Percentiles rank a stretch among this genome's conserved stretches.
These are phyloP conservation scores for Eubucco bourcierii DNA, from an alignment of 2,113 vertebrate species.

Conservation along the genomic window DNA sequence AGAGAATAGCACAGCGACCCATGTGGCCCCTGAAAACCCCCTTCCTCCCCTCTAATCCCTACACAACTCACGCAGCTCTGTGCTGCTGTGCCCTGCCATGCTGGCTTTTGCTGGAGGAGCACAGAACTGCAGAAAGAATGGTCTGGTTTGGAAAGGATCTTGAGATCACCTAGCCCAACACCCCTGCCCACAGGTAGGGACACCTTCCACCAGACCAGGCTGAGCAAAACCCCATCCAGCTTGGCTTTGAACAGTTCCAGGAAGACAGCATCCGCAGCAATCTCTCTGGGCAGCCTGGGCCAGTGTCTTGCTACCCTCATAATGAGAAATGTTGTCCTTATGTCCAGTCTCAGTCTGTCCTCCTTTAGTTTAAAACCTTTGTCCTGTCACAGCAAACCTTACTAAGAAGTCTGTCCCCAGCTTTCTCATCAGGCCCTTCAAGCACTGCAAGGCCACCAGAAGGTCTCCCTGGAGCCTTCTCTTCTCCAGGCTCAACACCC, in stretches of 20 bases:
- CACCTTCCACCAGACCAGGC: background rate
- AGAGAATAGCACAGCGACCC: background rate
- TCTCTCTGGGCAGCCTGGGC: no score
- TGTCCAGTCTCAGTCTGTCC: background rate
- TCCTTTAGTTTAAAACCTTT: background rate
- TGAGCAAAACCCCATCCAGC: background rate
- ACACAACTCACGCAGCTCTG: background rate
- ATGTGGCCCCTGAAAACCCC: background rate
- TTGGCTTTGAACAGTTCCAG: no score
- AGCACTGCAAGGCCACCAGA: fast-evolving
- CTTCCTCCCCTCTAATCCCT: background rate
- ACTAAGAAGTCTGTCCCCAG: background rate
- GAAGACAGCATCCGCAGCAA: no score
- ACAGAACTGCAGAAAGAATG: background rate
- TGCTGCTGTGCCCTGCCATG: fast-evolving
- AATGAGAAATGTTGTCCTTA: no score
- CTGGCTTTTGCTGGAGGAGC: background rate
- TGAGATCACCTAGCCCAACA: no score
- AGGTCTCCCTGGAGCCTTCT: background rate
- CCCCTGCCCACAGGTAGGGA: no score
- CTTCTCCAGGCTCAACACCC: background rate
- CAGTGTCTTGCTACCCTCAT: no score
- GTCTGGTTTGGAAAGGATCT: no score
- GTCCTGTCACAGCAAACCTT: fast-evolving
- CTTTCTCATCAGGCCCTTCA: background rate